A percentile compares a stretch with the other conserved stretches of the same genome.
phyloP scores from a whole-genome alignment of 2,888 invertebrate genomes.

The Poecilus cupreus region DNA sequence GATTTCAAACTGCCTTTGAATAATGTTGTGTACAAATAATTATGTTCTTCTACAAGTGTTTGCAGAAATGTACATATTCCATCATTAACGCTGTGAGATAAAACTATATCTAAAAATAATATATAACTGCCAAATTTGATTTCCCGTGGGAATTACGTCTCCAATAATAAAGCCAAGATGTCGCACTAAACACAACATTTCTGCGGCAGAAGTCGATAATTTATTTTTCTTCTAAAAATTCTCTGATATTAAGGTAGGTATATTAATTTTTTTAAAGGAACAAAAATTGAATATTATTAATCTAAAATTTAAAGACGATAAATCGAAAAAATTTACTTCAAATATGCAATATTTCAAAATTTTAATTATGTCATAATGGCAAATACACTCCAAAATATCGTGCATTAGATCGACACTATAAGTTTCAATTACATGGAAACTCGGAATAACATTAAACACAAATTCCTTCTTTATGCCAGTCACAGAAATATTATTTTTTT shows the following conservation, averaged over 20 bases:
- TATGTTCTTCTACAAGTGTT: not conserved
- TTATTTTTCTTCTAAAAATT: slow-evolving; percentile 14
- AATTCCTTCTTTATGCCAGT: slow-evolving; percentile 40
- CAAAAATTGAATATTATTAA: slow-evolving; percentile 31
- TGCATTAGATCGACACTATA: slow-evolving; percentile 59
- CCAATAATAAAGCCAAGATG: not conserved
- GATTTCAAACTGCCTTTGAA: not conserved
- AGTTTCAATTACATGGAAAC: slow-evolving; percentile 59
- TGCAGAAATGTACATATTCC: not conserved
- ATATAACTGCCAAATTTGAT: not conserved
- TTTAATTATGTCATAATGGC: slow-evolving; percentile 36
- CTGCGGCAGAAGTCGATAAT: not conserved
- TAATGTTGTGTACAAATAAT: not conserved
- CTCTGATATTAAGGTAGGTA: slow-evolving; percentile 7
- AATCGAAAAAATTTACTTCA: slow-evolving; percentile 17
- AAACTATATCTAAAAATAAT: not conserved
- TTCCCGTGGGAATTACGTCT: not conserved
- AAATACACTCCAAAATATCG: slow-evolving; percentile 60
- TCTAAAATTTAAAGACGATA: slow-evolving; percentile 33
- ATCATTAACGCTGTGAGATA: not conserved
- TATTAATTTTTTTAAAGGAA: not conserved
- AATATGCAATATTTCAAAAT: slow-evolving; percentile 13
- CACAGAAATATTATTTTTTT: slow-evolving; percentile 41
- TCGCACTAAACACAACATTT: not conserved
- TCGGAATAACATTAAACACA: slow-evolving; percentile 25